Conservation (phyloP, 2,888 invertebrate species). For the Sacculina carcini region DNA sequence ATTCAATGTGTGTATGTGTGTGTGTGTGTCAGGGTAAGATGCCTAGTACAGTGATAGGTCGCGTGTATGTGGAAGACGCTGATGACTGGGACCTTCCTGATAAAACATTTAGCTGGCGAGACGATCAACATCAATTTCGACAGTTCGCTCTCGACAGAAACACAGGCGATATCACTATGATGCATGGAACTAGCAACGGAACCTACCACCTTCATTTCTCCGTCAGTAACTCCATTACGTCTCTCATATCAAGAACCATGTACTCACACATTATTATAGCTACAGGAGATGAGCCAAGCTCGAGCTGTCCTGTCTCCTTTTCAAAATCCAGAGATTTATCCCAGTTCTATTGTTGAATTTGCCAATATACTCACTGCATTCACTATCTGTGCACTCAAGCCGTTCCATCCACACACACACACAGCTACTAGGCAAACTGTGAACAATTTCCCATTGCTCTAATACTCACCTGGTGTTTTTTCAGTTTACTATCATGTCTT, state of each 20-base stretch:
- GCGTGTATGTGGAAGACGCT: constrained; percentile 71
- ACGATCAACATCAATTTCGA: constrained; percentile 22
- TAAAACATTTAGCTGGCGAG: constrained; percentile 52
- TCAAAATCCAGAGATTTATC: too few species aligned
- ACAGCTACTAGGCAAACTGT: too few species aligned
- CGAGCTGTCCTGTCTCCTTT: too few species aligned
- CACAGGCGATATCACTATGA: constrained; percentile 72
- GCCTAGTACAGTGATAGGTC: constrained; percentile 56
- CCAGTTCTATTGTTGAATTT: too few species aligned
- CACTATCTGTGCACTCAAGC: too few species aligned
- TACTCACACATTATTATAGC: background rate
- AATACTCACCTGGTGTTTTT: too few species aligned
- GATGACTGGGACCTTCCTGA: constrained; percentile 93
- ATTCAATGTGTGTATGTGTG: too few species aligned
- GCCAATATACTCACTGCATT: too few species aligned
- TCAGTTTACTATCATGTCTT: too few species aligned
- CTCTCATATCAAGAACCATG: background rate
- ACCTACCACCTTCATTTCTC: constrained; percentile 43
- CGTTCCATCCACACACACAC: too few species aligned
- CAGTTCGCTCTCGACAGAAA: constrained; percentile 43
- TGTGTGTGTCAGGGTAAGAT: constrained; percentile 32
- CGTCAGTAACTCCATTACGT: constrained; percentile 18
- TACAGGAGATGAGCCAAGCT: too few species aligned
- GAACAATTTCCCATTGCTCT: too few species aligned
- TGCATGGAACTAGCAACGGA: constrained; percentile 41